Evolutionary conservation across 2,113 vertebrate species (phyloP).

Genomic region (Gadus macrocephalus): DNA sequence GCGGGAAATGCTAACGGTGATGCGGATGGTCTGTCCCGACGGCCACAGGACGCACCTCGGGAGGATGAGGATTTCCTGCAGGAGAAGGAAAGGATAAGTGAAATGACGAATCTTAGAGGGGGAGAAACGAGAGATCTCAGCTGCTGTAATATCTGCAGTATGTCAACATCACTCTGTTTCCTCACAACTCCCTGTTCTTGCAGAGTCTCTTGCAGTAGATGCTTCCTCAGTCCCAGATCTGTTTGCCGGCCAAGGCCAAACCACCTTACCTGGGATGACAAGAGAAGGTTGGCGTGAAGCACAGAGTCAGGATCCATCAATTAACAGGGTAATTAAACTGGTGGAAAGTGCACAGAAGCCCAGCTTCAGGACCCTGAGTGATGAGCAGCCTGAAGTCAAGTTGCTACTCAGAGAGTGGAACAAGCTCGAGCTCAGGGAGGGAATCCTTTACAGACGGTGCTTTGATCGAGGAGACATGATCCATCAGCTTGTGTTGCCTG

Average conservation of each 20-base stretch:
- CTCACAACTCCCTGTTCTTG: no score
- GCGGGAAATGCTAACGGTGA: neutral
- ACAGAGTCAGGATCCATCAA: neutral
- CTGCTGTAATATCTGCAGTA: no score
- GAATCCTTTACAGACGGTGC: neutral
- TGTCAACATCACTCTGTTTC: no score
- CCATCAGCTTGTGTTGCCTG: neutral
- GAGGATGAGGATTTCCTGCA: neutral
- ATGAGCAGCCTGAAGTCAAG: neutral
- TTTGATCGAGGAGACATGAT: neutral
- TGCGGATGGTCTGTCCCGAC: neutral
- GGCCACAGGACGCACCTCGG: no score
- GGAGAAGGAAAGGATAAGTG: no score
- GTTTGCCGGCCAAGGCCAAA: neutral
- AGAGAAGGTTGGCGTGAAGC: neutral
- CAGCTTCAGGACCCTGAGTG: neutral
- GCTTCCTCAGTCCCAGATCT: no score
- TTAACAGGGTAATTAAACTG: neutral
- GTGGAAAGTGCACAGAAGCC: neutral
- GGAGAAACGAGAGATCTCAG: no score
- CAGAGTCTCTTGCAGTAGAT: no score
- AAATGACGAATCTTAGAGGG: neutral
- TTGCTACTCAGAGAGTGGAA: neutral
- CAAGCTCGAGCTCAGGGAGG: slow-evolving; percentile 2
- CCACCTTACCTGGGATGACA: no score